A percentile compares a stretch with the other conserved stretches of the same genome.
phyloP scores from a whole-genome alignment of 2,113 vertebrate species.

The Crypturellus undulatus region DNA sequence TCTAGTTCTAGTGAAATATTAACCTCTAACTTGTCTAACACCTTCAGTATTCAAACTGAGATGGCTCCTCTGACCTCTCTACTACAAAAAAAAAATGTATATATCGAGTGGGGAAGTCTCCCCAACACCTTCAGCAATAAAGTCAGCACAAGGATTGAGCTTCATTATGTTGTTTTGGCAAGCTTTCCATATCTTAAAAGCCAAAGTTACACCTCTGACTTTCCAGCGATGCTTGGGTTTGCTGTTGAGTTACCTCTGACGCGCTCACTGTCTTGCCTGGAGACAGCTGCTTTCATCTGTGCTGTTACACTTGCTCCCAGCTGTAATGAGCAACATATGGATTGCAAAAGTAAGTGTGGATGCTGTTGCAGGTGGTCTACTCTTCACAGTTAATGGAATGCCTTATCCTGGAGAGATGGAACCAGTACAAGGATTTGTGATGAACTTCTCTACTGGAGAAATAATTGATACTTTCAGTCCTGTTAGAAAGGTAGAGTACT shows the following conservation, averaged over 20 bases:
- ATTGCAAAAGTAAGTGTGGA: neutral
- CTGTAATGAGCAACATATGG: neutral
- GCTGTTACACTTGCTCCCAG: neutral
- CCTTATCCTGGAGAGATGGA: slow-evolving; percentile 75
- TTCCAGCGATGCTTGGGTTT: neutral
- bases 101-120: neutral
- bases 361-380: slow-evolving; percentile 84
- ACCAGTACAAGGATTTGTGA: slow-evolving; percentile 89
- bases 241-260: neutral
- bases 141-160: neutral
- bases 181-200: neutral
- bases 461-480: slow-evolving; percentile 90
- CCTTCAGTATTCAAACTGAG: neutral
- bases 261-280: neutral
- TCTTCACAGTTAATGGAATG: slow-evolving; percentile 92
- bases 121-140: neutral
- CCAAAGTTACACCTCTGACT: neutral
- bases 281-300: neutral
- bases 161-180: neutral
- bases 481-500: slow-evolving; percentile 84
- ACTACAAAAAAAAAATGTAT: neutral
- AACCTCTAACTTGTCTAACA: neutral
- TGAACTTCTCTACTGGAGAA: slow-evolving; percentile 91
- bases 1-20: neutral
- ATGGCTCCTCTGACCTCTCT: neutral